These are phyloP conservation scores for Shinisaurus crocodilurus DNA, from an alignment of 2,113 vertebrate genomes.

Conservation along the genomic window DNA sequence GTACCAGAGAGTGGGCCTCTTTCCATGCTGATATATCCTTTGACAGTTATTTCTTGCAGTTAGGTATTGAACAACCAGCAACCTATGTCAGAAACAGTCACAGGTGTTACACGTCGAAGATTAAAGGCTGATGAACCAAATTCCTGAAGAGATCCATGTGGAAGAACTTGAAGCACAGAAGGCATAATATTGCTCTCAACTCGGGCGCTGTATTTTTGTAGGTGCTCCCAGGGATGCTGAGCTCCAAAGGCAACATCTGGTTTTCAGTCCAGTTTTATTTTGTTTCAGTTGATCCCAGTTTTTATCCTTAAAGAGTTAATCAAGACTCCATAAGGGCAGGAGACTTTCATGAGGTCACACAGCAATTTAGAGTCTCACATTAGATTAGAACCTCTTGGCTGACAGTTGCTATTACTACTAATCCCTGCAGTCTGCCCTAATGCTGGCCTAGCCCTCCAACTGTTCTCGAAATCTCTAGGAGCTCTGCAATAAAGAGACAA, in stretches of 20 bases:
- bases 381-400: constrained; percentile 46
- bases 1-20: background rate
- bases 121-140: background rate
- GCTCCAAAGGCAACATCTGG: constrained; percentile 46
- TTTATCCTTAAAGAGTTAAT: constrained; percentile 43
- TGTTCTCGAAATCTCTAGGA: constrained; percentile 32
- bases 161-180: constrained; percentile 6
- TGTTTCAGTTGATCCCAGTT: constrained; percentile 49
- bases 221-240: constrained; percentile 12
- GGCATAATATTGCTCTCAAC: constrained; percentile 18
- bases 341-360: constrained; percentile 47
- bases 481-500: background rate
- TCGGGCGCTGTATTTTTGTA: constrained; percentile 4
- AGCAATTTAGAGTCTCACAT: constrained; percentile 26
- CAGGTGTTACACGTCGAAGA: background rate
- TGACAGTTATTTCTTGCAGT: background rate
- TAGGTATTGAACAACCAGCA: background rate
- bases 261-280: constrained; percentile 44
- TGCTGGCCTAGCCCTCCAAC: background rate
- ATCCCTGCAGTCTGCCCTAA: constrained; percentile 6
- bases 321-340: constrained; percentile 26
- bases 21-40: background rate
- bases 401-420: constrained; percentile 1
- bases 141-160: background rate
- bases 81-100: background rate